Evolutionary conservation across 2,888 invertebrate genomes (phyloP), one percentile per base, ranked within the genome.

Genomic region (Dione vanillae): DNA sequence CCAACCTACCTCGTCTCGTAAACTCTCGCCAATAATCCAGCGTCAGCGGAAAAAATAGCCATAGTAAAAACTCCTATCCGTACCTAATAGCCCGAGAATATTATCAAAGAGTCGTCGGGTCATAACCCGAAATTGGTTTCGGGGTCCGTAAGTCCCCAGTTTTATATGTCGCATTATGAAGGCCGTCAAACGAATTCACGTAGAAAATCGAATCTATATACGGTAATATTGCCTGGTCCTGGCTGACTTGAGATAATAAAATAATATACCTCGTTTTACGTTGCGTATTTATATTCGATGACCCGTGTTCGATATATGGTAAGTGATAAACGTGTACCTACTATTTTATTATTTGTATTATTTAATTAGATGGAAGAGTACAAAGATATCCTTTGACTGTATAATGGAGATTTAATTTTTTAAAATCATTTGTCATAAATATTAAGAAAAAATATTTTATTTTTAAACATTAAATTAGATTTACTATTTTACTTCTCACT

Each of bases 131-230:
- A 94, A 93, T 94, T 93, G 93, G 93, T 93, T 93, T 92, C 90
- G 93, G 93, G 93, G 93, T 92, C 93, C 92, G 91, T 92, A 92
- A 92, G 92, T 88, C 90, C 91, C 93, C 91, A 91, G 93, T 93
- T 94, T 94, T 94, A 94, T 93, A 93, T 92, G 92, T 93, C 89
- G 93, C 93, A 93, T 93, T 93, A 93, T 93, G 94, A 92, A 92
- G 92, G 93, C 93, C 94, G 94, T 94, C 94, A 94, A 94, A 94
- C 92, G 94, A 94, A 93, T 94, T 94, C 94, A 93, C 93, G 92
- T 93, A 94, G 94, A 94, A 94, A 94, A 94, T 94, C 94, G 94
- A 94, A 94, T 94, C 94, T 93, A 93, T 94, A 94, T 93, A 93
- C 92, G 92, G 90, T 86, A 90, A 90, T 92, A 91, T 91, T 90